Base-by-base conservation (phyloP, 2,113 vertebrate genomes). In the Tragulus kanchil region DNA sequence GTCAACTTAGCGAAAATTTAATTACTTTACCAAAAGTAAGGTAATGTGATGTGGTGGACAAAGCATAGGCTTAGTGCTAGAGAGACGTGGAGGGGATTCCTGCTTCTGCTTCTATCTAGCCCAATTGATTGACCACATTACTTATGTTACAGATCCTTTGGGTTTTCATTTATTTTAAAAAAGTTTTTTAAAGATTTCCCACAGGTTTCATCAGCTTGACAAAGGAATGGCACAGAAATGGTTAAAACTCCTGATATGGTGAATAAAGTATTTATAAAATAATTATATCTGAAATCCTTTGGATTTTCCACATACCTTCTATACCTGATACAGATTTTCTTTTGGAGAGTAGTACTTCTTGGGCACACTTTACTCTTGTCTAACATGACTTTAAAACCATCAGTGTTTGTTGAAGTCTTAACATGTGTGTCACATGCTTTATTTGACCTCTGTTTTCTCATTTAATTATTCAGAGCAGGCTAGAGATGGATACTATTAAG, bases 1-100 rank as follows among this genome's bases (percentile, higher is more conserved):
- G 61, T 95, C 31, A 69, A 45, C 65, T 92, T 92, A 83, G 21
- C 52, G 67, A 90, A 83, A 45, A 93, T 83, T 48, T 69, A 83
- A 90, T 77, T 42, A 48, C 12, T 61, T 83, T 16, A 42, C 36
- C 26, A 36, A 48, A 92, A 75, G 11, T 90, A 69, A 90, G 11
- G 45, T 48, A 21, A 26, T 69, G 3, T 42, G 45, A n/a, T 25
- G 9, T 54, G 21, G 26, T 42, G 16, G 26, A 26, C 12, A 42
- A 77, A 56, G 21, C 28, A 85, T 12, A 31, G n/a, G 5, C 2
- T 85, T 25, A 21, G n/a, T 89, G 16, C 56, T 73, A 7, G 28
- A n/a, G 36, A 88, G 8, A 79, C 13, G 5, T 59, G 23, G 11
- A 3, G 15, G 48, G 9, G 16, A 58, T 45, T 89, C 17, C 52